phyloP scores from a whole-genome alignment of 2,888 invertebrate genomes.

The Tubulanus polymorphus region DNA sequence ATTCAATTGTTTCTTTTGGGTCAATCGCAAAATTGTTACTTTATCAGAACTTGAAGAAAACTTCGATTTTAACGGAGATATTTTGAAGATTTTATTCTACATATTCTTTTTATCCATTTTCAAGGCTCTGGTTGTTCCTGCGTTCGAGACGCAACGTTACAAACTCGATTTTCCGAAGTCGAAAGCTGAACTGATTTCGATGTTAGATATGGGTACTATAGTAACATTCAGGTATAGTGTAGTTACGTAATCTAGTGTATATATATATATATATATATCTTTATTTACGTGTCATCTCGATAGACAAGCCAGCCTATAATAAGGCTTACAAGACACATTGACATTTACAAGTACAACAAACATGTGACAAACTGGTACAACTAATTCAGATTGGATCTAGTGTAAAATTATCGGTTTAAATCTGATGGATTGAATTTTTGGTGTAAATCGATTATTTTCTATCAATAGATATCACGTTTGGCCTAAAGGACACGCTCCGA shows the following conservation, averaged over 20 bases:
- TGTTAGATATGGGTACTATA: constrained; percentile 69
- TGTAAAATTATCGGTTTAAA: no score
- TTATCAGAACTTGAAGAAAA: no score
- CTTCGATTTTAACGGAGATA: background rate
- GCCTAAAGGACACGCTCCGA: constrained; percentile 81
- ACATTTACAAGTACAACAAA: no score
- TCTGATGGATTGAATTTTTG: background rate
- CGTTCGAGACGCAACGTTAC: constrained; percentile 86
- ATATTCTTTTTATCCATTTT: constrained; percentile 8
- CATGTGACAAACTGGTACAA: no score
- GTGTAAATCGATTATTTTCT: background rate
- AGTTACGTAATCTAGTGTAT: no score
- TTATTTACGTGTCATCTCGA: no score
- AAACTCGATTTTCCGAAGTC: constrained; percentile 69
- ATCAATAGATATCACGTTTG: constrained; percentile 68
- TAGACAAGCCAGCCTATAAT: no score
- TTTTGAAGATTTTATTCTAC: background rate
- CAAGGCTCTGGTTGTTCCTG: constrained; percentile 76
- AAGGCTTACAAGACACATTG: no score
- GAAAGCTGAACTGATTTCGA: constrained; percentile 71
- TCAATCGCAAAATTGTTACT: no score
- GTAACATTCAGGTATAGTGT: constrained; percentile 78
- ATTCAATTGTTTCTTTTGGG: no score
- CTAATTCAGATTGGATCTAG: no score
- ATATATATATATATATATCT: no score